These are phyloP conservation scores for Microcaecilia unicolor DNA, from an alignment of 2,797 vertebrate species.

Conservation along the genomic window DNA sequence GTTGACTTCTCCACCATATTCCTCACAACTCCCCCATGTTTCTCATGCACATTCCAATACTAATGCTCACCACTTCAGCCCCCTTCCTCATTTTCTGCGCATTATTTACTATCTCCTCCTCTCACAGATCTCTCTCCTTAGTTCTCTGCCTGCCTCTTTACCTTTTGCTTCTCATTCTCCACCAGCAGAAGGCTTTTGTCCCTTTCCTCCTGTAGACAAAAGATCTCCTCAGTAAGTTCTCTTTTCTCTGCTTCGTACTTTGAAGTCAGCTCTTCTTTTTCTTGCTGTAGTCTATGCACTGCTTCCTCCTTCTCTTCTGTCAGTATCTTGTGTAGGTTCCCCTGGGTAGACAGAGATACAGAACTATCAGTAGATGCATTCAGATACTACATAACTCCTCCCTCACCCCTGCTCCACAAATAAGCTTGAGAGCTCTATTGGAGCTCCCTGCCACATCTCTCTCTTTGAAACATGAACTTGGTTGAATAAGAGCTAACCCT, in stretches of 20 bases:
- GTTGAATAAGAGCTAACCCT: no score
- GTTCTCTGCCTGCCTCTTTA: slow-evolving; percentile 17
- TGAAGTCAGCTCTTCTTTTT: slow-evolving; percentile 50
- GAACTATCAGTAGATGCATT: no score
- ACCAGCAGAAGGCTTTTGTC: slow-evolving; percentile 56
- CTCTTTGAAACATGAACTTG: no score
- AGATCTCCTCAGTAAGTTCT: slow-evolving; percentile 57
- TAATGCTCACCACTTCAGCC: no score
- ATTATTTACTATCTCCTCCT: background rate
- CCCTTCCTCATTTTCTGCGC: background rate
- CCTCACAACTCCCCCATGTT: no score
- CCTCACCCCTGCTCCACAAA: no score
- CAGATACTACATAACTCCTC: no score
- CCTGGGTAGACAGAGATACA: slow-evolving; percentile 37
- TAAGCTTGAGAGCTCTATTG: no score
- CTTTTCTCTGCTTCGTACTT: slow-evolving; percentile 43
- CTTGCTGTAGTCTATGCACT: slow-evolving; percentile 42
- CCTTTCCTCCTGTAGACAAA: slow-evolving; percentile 49
- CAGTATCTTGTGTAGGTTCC: slow-evolving; percentile 47
- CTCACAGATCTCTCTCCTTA: no score
- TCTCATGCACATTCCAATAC: no score
- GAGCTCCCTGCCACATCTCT: no score
- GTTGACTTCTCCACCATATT: no score
- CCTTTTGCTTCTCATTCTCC: slow-evolving; percentile 70
- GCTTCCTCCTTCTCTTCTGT: slow-evolving; percentile 45